Base-by-base conservation (phyloP, 2,888 invertebrate species). In the Aphidius colemani region DNA sequence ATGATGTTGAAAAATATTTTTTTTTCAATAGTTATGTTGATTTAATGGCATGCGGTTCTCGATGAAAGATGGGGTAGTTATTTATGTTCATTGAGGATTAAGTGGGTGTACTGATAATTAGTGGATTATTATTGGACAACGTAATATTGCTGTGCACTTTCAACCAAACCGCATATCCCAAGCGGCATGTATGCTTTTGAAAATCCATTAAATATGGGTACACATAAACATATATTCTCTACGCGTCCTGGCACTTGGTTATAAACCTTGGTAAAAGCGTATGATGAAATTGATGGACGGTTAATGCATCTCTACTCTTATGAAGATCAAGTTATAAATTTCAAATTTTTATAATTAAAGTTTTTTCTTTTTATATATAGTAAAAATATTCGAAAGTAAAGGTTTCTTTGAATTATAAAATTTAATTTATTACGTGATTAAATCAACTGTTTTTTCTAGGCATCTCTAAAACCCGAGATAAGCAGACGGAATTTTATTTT, bases 361-460 rank as follows among this genome's bases (percentile, higher is more conserved):
- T 5, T 30, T 30, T 30, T 30, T 13, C 2, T 18, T 18, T 18
- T 18, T 18, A 18, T 18, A n/a, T n/a, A n/a, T n/a, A n/a, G n/a
- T n/a, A n/a, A n/a, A n/a, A n/a, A n/a, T n/a, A n/a, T n/a, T n/a
- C 1, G 13, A 18, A 1, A 1, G 13, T 18, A 18, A 18, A 18
- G 2, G 1, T 18, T 18, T 71, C 70, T 70, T 69, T 66, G 71
- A 72, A 71, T 71, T 69, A 69, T 65, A 67, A 69, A 70, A 77
- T 77, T 78, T 74, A 75, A 76, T 78, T 78, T 76, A 74, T 67
- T 71, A 65, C 67, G 68, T 71, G 75, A 78, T 77, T 77, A 77
- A 76, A 78, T 75, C 75, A 64, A 69, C 67, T 69, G 71, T 74
- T 75, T 75, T 75, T 73, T 67, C 71, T 68, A 18, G 13, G 13